phyloP scores from a whole-genome alignment of 1,140 invertebrate species.

The Diuraphis noxia region DNA sequence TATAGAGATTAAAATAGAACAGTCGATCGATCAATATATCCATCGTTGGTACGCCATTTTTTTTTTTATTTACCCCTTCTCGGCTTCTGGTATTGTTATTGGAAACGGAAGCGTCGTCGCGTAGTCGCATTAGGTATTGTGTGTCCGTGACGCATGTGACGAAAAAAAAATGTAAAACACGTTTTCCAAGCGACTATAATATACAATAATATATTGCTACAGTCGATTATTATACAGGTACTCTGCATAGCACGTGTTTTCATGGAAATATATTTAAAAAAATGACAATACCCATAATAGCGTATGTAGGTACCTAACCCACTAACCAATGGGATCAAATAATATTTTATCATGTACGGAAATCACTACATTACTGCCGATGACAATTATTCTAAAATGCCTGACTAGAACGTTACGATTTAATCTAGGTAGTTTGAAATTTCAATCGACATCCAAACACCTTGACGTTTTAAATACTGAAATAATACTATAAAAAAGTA shows the following conservation, averaged over 20 bases:
- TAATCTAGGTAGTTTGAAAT: neutral
- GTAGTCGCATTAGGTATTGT: neutral
- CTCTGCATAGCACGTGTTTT: neutral
- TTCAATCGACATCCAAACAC: neutral
- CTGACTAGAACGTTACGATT: neutral
- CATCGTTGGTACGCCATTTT: neutral
- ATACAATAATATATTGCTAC: neutral
- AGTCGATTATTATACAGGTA: neutral
- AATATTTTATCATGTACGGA: neutral
- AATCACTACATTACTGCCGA: neutral
- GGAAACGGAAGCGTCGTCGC: slow-evolving; percentile 16
- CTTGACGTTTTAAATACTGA: neutral
- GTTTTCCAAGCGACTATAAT: neutral
- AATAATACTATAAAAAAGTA: neutral
- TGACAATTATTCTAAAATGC: neutral
- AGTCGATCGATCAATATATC: neutral
- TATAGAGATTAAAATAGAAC: neutral
- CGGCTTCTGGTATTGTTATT: neutral
- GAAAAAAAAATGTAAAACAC: neutral
- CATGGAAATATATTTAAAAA: neutral
- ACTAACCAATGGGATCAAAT: neutral
- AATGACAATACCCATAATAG: neutral
- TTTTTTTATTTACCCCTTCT: neutral
- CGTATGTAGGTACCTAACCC: neutral
- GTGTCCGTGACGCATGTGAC: neutral